Conservation (phyloP, 92 coral and sea anemone genomes). For the Porites rus region DNA sequence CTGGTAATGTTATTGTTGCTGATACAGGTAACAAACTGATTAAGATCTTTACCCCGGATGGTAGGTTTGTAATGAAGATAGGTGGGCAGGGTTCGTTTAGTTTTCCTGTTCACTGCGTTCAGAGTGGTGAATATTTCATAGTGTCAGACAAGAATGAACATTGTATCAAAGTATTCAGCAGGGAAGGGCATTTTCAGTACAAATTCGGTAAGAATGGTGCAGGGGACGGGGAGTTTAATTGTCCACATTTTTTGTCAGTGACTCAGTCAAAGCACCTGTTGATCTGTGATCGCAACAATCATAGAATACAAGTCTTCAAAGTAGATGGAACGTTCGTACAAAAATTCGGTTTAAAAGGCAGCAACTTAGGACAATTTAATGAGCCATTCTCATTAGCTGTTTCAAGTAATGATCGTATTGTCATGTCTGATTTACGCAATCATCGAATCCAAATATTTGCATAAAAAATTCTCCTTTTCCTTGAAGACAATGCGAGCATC, state of each 20-base stretch:
- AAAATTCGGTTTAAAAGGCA: neutral
- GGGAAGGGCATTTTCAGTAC: neutral
- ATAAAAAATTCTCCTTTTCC: no score
- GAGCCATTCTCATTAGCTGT: neutral
- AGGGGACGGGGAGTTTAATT: neutral
- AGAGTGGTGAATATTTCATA: neutral
- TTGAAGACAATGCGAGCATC: no score
- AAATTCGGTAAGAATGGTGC: neutral
- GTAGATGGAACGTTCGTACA: neutral
- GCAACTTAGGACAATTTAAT: neutral
- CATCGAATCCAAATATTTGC: neutral
- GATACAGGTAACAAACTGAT: slow-evolving; percentile 5
- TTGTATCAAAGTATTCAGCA: neutral
- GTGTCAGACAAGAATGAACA: neutral
- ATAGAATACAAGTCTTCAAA: slow-evolving; percentile 1
- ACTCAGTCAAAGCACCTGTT: neutral
- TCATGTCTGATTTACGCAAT: neutral
- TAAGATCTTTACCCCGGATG: slow-evolving; percentile 2
- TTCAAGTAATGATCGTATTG: neutral
- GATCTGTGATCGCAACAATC: neutral
- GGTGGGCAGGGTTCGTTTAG: slow-evolving; percentile 5
- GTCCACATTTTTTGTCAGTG: neutral
- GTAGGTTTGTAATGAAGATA: neutral
- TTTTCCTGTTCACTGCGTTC: slow-evolving; percentile 3
- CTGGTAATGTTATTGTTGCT: slow-evolving; percentile 5